Percentiles rank a stretch among this genome's conserved stretches.
Conservation (phyloP, 2,888 invertebrate species). For the Agrilus mali region DNA sequence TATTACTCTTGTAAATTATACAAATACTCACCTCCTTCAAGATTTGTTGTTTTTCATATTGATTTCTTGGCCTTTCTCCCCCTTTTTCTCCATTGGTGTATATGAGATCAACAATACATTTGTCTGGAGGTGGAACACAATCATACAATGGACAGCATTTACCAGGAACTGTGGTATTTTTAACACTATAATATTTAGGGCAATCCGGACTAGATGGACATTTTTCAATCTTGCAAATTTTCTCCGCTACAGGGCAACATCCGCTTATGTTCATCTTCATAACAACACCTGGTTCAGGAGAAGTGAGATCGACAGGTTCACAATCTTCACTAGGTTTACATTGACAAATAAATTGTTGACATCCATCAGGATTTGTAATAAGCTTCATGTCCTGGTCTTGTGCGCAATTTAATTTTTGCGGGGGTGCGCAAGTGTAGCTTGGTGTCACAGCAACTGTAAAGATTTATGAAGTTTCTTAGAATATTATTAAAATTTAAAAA, state of each 20-base stretch:
- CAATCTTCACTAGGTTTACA: constrained; percentile 64
- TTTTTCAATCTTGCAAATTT: constrained; percentile 46
- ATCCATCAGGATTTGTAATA: constrained; percentile 49
- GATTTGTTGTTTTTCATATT: constrained; percentile 35
- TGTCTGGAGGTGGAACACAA: constrained; percentile 53
- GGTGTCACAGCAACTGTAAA: background rate
- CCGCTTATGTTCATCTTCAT: constrained; percentile 45
- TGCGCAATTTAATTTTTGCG: constrained; percentile 56
- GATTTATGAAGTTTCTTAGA: background rate
- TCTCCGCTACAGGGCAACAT: constrained; percentile 54
- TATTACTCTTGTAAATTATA: background rate
- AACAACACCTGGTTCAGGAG: constrained; percentile 46
- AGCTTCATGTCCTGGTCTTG: constrained; percentile 58
- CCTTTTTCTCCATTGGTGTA: constrained; percentile 42
- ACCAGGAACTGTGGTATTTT: constrained; percentile 18
- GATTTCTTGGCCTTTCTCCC: constrained; percentile 35
- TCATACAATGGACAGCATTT: constrained; percentile 54
- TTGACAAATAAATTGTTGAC: constrained; percentile 64
- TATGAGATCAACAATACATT: constrained; percentile 48
- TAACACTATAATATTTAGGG: constrained; percentile 43
- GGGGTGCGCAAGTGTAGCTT: constrained; percentile 44
- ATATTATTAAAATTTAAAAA: background rate
- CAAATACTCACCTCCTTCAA: constrained; percentile 38
- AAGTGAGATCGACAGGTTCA: constrained; percentile 35
- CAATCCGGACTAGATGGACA: constrained; percentile 52